Evolutionary conservation across 1,140 invertebrate genomes (phyloP).

Genomic region (Lepidotrigona ventralis): DNA sequence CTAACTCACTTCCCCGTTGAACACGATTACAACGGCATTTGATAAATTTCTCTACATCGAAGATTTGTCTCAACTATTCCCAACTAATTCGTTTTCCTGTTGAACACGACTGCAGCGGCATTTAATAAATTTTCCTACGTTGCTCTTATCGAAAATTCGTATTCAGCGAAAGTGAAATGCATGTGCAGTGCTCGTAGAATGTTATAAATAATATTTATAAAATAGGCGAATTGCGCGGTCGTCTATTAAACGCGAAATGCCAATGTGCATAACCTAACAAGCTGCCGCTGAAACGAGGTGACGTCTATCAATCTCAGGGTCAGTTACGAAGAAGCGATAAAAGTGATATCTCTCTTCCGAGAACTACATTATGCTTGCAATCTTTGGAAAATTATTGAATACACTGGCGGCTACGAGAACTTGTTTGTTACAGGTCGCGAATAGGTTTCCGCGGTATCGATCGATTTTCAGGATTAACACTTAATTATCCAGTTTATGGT

Average conservation of each 20-base stretch:
- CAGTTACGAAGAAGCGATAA: conserved; percentile 53
- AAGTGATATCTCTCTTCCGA: conserved; percentile 33
- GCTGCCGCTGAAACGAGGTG: background rate
- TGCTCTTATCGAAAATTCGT: background rate
- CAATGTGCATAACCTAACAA: background rate
- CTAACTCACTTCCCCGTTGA: background rate
- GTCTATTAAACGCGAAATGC: background rate
- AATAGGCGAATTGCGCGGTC: background rate
- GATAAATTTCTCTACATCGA: background rate
- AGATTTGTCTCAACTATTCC: background rate
- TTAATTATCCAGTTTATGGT: background rate
- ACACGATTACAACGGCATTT: background rate
- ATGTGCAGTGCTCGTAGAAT: no score
- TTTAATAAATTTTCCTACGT: background rate
- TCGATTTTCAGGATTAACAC: background rate
- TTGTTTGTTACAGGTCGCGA: background rate
- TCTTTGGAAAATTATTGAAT: conserved; percentile 4
- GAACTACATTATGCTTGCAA: background rate
- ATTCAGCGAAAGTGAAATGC: background rate
- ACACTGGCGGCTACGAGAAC: background rate
- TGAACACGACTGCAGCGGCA: background rate
- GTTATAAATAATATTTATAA: background rate
- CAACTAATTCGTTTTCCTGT: background rate
- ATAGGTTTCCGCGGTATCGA: background rate
- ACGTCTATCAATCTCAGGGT: conserved; percentile 41